Conservation (phyloP, 1,140 invertebrate species). For the Episyrphus balteatus region DNA sequence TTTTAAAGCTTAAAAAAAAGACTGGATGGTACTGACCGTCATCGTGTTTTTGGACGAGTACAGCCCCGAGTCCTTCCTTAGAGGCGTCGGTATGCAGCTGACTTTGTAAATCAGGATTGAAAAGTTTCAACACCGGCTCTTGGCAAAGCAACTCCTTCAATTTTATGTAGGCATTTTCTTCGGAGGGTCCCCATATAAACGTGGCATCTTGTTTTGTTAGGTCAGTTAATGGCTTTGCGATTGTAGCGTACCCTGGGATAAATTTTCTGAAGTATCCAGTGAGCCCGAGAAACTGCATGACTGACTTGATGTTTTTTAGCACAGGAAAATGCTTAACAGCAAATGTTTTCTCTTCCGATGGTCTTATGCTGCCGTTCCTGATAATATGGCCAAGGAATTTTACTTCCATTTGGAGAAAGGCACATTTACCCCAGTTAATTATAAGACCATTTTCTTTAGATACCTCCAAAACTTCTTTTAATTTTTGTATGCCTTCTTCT, state of each 20-base stretch:
- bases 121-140: neutral
- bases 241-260: neutral
- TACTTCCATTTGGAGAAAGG: slow-evolving; percentile 17
- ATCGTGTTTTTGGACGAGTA: slow-evolving; percentile 1
- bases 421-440: slow-evolving; percentile 34
- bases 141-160: neutral
- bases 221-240: slow-evolving; percentile 2
- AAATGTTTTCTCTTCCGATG: slow-evolving; percentile 17
- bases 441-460: slow-evolving; percentile 23
- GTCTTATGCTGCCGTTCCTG: slow-evolving; percentile 15
- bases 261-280: slow-evolving; percentile 5
- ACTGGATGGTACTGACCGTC: neutral
- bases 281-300: slow-evolving; percentile 3
- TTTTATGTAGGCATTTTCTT: neutral
- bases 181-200: neutral
- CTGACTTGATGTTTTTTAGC: neutral
- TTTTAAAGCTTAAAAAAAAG: slow-evolving; percentile 21
- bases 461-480: slow-evolving; percentile 14
- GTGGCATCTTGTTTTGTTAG: neutral
- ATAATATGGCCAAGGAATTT: slow-evolving; percentile 25
- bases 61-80: slow-evolving; percentile 9
- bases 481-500: slow-evolving; percentile 9
- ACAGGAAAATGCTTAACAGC: slow-evolving; percentile 24
- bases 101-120: neutral
- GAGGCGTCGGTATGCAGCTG: slow-evolving; percentile 9